phyloP scores from a whole-genome alignment of 1,140 invertebrate genomes.

The Nasonia giraulti region DNA sequence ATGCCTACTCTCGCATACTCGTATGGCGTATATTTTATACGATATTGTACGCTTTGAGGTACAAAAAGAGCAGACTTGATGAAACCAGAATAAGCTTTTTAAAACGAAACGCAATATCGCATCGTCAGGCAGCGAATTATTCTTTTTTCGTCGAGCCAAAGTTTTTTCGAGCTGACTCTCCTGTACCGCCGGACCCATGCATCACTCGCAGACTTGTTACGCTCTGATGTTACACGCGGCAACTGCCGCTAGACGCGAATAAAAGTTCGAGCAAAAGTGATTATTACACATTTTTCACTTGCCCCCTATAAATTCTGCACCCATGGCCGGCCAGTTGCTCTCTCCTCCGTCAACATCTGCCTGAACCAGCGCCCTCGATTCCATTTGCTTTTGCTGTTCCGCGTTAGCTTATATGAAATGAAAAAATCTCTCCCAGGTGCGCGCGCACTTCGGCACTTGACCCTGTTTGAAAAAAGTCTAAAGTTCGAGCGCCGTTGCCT shows the following conservation, averaged over 20 bases:
- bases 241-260: neutral
- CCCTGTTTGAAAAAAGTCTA: constrained; percentile 2
- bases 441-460: neutral
- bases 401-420: neutral
- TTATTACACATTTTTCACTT: constrained; percentile 17
- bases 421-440: neutral
- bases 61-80: no score
- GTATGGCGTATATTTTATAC: no score
- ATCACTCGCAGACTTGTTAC: constrained; percentile 13
- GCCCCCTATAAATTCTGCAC: constrained; percentile 21
- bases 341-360: constrained; percentile 3
- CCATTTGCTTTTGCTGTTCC: neutral
- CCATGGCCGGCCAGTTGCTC: neutral
- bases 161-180: constrained; percentile 5
- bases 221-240: neutral
- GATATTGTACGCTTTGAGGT: no score
- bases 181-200: neutral
- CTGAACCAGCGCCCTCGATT: neutral
- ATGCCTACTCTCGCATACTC: no score
- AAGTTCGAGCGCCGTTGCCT: neutral
- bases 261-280: constrained; percentile 18
- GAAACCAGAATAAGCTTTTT: no score
- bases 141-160: neutral
- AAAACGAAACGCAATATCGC: no score
- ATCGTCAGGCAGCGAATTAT: no score